Percentiles rank a stretch among this genome's conserved stretches.
Evolutionary conservation across 1,140 invertebrate genomes (phyloP).

Genomic region (Orchesella cincta): DNA sequence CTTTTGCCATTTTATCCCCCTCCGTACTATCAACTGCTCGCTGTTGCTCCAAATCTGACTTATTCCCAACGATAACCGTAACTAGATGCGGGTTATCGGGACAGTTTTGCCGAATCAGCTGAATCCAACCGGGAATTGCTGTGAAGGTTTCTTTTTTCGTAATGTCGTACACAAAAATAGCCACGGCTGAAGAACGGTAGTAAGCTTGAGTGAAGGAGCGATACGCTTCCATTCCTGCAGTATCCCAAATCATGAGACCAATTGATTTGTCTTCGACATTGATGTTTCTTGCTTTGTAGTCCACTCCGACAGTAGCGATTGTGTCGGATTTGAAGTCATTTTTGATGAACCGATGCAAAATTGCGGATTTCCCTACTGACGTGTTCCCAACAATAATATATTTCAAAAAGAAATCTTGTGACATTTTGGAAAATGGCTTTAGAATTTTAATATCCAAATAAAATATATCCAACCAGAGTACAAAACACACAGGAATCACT

Average conservation of each 20-base stretch:
- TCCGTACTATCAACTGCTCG: not conserved
- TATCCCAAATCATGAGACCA: constrained; percentile 20
- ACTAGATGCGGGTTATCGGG: not conserved
- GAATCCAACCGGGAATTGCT: not conserved
- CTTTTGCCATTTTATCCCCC: not conserved
- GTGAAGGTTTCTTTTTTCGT: not conserved
- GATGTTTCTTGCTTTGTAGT: constrained; percentile 8
- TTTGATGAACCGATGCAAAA: constrained; percentile 21
- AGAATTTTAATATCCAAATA: no score
- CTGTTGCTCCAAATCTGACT: not conserved
- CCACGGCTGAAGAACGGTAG: constrained; percentile 14
- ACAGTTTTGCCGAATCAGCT: not conserved
- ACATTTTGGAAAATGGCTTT: no score
- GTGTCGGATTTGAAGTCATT: constrained; percentile 11
- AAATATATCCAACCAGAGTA: no score
- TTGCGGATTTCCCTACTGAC: constrained; percentile 11
- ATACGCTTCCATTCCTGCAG: constrained; percentile 12
- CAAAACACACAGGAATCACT: no score
- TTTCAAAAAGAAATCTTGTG: constrained; percentile 27
- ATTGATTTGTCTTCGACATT: constrained; percentile 12
- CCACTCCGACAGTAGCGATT: constrained; percentile 10
- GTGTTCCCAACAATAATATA: constrained; percentile 20
- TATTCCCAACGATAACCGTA: constrained; percentile 17
- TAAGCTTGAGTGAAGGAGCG: constrained; percentile 20
- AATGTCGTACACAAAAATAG: constrained; percentile 24